Percentiles rank a stretch among this genome's conserved stretches.
phyloP scores from a whole-genome alignment of 2,797 vertebrate genomes.

The Xiphophorus birchmanni region DNA sequence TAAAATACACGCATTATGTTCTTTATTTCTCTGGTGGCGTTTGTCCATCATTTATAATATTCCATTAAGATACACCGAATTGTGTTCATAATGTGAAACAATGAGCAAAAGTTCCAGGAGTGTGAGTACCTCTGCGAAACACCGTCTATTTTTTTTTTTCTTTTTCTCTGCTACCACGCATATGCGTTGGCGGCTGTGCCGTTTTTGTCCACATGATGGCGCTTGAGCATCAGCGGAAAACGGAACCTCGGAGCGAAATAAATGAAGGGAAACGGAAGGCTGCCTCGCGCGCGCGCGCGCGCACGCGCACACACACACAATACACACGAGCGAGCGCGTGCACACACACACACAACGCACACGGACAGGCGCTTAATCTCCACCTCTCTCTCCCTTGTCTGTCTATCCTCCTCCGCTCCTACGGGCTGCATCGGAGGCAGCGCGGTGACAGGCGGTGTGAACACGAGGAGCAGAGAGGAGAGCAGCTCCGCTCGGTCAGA shows the following conservation, averaged over 20 bases:
- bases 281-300: background rate
- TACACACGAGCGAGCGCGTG: too few relatives aligned
- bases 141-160: background rate
- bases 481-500: constrained; percentile 53
- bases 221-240: constrained; percentile 64
- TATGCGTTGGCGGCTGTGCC: background rate
- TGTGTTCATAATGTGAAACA: background rate
- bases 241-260: constrained; percentile 36
- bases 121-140: background rate
- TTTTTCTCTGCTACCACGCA: too few relatives aligned
- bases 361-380: background rate
- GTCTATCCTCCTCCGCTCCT: constrained; percentile 26
- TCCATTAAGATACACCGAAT: background rate
- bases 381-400: constrained; percentile 3
- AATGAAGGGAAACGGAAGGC: background rate
- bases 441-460: constrained; percentile 30
- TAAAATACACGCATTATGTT: background rate
- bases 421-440: constrained; percentile 47
- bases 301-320: background rate
- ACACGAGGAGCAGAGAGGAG: background rate
- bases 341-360: background rate
- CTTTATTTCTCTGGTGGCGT: background rate
- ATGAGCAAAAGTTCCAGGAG: background rate
- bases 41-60: background rate
- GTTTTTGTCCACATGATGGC: constrained; percentile 56